Evolutionary conservation across 2,888 invertebrate genomes (phyloP).

Genomic region (Perizoma flavofasciatum): DNA sequence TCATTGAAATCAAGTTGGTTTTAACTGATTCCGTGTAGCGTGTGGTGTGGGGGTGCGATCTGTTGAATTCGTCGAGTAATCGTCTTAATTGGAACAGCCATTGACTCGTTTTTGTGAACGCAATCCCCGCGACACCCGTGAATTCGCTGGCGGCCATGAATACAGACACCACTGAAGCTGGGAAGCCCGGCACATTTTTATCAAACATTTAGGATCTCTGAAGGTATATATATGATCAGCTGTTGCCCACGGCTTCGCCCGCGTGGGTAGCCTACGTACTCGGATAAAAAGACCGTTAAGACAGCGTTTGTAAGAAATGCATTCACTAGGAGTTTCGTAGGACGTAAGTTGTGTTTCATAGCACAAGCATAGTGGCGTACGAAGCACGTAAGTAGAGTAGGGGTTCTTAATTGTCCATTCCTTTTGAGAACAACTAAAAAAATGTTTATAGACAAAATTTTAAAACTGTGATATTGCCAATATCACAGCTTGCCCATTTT

Average conservation of each 20-base stretch:
- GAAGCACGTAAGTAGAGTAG: not conserved
- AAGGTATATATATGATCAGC: no score
- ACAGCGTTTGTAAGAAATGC: no score
- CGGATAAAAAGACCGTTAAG: no score
- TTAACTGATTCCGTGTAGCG: slow-evolving; percentile 2
- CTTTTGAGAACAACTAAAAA: no score
- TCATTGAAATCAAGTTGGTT: slow-evolving; percentile 26
- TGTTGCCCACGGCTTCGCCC: no score
- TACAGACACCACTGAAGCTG: slow-evolving; percentile 1
- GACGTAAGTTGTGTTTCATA: no score
- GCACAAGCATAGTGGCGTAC: not conserved
- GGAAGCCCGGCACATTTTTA: not conserved
- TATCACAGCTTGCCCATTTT: no score
- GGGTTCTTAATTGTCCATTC: not conserved
- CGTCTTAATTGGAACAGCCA: slow-evolving; percentile 30
- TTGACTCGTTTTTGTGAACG: slow-evolving; percentile 26
- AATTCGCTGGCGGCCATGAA: slow-evolving; percentile 2
- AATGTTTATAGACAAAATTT: no score
- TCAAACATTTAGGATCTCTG: not conserved
- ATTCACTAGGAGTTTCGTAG: not conserved
- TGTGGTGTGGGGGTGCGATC: slow-evolving; percentile 5
- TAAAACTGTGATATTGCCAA: no score
- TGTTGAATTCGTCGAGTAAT: slow-evolving; percentile 39
- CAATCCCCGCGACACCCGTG: slow-evolving; percentile 6
- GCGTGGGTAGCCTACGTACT: no score